phyloP scores from a whole-genome alignment of 2,797 vertebrate species.

The Coregonus ussuriensis region DNA sequence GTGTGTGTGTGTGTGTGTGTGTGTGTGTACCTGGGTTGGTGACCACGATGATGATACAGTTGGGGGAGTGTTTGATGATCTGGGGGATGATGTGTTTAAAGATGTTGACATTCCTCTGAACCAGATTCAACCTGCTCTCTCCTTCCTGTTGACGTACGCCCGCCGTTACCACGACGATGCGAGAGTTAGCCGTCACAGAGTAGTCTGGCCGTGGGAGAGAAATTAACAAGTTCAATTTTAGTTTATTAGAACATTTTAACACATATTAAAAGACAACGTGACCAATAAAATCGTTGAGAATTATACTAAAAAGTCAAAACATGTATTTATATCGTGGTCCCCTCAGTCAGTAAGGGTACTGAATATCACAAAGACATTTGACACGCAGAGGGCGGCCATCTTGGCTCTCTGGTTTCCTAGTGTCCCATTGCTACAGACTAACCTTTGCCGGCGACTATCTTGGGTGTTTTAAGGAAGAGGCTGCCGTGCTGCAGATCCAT shows the following conservation, averaged over 20 bases:
- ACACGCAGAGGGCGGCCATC: not conserved
- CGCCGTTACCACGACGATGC: constrained; percentile 90
- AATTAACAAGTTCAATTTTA: not conserved
- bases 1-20: not conserved
- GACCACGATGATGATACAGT: constrained; percentile 91
- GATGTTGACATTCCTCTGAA: constrained; percentile 95
- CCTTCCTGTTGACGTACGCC: constrained; percentile 97
- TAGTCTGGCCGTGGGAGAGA: constrained; percentile 78
- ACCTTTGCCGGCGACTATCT: constrained; percentile 94
- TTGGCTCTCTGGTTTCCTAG: not conserved
- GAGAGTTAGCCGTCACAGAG: constrained; percentile 89
- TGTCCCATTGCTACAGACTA: not conserved
- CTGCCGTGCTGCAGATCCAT: constrained; percentile 96
- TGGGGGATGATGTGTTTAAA: constrained; percentile 95
- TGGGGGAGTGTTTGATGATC: constrained; percentile 89
- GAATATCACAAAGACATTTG: not conserved
- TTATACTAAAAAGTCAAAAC: not conserved
- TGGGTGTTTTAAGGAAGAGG: constrained; percentile 91
- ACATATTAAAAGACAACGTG: not conserved
- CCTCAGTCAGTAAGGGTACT: not conserved
- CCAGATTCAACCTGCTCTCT: constrained; percentile 92
- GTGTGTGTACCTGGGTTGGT: constrained; percentile 89
- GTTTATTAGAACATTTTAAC: not conserved
- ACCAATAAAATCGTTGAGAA: not conserved
- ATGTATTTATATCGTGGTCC: not conserved